Percentiles rank a stretch among this genome's conserved stretches.
These are phyloP conservation scores for Nematopogon swammerdamellus DNA, from an alignment of 2,888 invertebrate species.

Conservation along the genomic window DNA sequence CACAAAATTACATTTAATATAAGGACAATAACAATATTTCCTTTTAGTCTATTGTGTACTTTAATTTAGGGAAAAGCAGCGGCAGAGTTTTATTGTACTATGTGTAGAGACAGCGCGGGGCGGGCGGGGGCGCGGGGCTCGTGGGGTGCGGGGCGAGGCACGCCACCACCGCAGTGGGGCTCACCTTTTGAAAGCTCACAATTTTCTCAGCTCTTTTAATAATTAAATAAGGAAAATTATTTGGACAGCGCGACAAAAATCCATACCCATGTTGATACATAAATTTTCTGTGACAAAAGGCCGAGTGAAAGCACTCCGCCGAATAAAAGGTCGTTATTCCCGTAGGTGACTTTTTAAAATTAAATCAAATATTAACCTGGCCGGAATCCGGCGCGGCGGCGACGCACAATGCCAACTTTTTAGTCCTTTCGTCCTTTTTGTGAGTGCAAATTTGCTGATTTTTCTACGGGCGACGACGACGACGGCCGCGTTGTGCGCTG, in stretches of 20 bases:
- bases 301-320: background rate
- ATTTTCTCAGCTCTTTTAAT: background rate
- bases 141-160: background rate
- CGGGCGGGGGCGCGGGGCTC: background rate
- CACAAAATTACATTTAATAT: constrained; percentile 1
- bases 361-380: background rate
- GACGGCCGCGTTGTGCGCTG: too few relatives aligned
- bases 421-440: background rate
- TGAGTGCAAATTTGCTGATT: background rate
- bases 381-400: background rate
- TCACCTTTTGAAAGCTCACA: constrained; percentile 1
- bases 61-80: constrained; percentile 2
- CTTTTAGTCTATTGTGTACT: constrained; percentile 1
- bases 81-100: constrained; percentile 1
- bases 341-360: background rate
- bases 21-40: constrained; percentile 1
- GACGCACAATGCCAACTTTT: background rate
- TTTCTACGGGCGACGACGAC: background rate
- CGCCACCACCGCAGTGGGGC: background rate
- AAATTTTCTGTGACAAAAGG: background rate
- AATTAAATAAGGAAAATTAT: constrained; percentile 1
- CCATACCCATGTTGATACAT: background rate
- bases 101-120: background rate
- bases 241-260: background rate
- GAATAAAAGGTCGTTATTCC: background rate